Base-by-base conservation (phyloP, 1,140 invertebrate genomes). In the Nomia melanderi region DNA sequence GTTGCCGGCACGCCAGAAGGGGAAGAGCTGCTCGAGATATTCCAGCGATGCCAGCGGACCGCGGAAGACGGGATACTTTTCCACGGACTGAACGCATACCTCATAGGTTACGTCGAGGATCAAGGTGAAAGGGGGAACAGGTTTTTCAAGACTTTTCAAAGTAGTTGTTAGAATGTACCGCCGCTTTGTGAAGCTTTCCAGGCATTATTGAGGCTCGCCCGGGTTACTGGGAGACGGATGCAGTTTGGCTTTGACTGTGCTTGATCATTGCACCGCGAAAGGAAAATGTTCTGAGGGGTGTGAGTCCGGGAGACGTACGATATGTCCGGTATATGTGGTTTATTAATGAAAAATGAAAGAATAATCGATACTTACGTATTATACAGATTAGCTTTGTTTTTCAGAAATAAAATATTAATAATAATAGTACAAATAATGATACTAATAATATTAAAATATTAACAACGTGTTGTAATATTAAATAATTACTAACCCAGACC, bases 1-100 rank as follows among this genome's bases (percentile, higher is more conserved):
- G 74, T 82, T 80, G 72, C 69, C 66, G 27, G 41, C 63, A n/a
- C 60, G 67, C 54, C 50, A 29, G 11, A 27, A 57, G 39, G 53
- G 66, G 67, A n/a, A 17, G 60, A 74, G n/a, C 60, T 71, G 75
- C 73, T 59, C 66, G 44, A 79, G 74, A 75, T 83, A 83, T 84
- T 78, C 73, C 67, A 73, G 50, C 60, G 63, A 73, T 66, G 78
- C 47, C 62, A 75, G 41, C 64, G 44, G 79, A 60, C 64, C 59
- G 27, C 36, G 41, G 72, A n/a, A 75, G 73, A 54, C 36, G 12
- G 69, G 56, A 76, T 72, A 83, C 69, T 17, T 83, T 84, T 80
- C 56, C 63, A 63, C 41, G 64, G 25, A 36, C 77, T 73, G 81
- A 74, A 70, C 64, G 54, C 59, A 59, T 74, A 80, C 36, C 79